Conservation (phyloP, 2,888 invertebrate genomes). For the Drosophila subquinaria region DNA sequence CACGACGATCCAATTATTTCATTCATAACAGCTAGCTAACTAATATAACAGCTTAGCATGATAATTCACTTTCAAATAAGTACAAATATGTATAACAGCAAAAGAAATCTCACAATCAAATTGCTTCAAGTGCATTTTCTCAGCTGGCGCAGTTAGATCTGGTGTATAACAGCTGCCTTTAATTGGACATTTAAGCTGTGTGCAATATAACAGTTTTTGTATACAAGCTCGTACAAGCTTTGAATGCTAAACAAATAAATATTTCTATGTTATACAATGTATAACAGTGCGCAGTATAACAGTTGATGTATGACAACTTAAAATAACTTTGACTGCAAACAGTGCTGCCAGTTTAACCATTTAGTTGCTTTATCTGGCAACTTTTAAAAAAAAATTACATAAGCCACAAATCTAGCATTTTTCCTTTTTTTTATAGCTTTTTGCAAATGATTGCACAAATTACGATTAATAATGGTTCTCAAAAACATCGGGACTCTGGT, state of each 20-base stretch:
- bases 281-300: not conserved
- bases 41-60: slow-evolving; percentile 4
- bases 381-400: too few species aligned
- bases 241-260: not conserved
- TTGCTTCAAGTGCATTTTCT: not conserved
- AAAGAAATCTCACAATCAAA: not conserved
- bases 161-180: slow-evolving; percentile 3
- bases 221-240: not conserved
- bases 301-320: not conserved
- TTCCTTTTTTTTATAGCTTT: too few species aligned
- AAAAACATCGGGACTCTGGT: too few species aligned
- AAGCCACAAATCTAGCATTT: too few species aligned
- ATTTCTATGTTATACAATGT: too few species aligned
- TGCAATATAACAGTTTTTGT: slow-evolving; percentile 12
- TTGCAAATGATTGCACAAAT: too few species aligned
- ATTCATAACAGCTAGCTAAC: not conserved
- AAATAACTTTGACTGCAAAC: not conserved
- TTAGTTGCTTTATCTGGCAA: too few species aligned
- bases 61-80: not conserved
- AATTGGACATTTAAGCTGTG: not conserved
- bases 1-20: not conserved
- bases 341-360: not conserved
- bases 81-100: not conserved
- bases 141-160: not conserved
- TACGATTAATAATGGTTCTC: too few species aligned